phyloP scores from a whole-genome alignment of 2,113 vertebrate genomes.

The Turnix velox region DNA sequence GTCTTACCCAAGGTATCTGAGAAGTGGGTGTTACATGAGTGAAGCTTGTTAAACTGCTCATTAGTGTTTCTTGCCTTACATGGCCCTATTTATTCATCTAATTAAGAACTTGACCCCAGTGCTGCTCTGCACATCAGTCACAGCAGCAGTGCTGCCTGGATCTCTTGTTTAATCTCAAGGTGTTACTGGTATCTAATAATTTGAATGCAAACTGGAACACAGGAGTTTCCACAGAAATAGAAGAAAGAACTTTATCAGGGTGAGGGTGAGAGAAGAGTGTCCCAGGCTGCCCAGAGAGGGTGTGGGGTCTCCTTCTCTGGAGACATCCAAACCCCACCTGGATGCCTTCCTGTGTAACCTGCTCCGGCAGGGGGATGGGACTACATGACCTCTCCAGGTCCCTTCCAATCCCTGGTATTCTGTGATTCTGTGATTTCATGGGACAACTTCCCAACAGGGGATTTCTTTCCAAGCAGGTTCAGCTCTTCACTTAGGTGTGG shows the following conservation, averaged over 20 bases:
- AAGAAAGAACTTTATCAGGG: too few relatives aligned
- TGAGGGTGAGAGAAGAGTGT: too few relatives aligned
- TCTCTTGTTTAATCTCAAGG: neutral
- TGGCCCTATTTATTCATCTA: neutral
- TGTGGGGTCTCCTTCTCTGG: too few relatives aligned
- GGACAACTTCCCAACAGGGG: rapidly evolving
- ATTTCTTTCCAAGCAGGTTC: neutral
- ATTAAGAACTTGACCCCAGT: neutral
- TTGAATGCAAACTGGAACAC: too few relatives aligned
- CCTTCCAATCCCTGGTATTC: too few relatives aligned
- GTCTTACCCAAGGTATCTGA: neutral
- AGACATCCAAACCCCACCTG: too few relatives aligned
- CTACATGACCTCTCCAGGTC: too few relatives aligned
- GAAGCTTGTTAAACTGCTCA: neutral
- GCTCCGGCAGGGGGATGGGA: too few relatives aligned
- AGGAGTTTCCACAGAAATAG: too few relatives aligned
- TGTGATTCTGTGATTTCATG: too few relatives aligned
- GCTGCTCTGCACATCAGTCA: neutral
- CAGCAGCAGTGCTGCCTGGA: neutral
- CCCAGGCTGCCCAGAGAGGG: too few relatives aligned
- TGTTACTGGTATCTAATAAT: neutral
- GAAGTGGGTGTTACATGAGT: neutral
- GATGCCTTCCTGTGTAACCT: too few relatives aligned
- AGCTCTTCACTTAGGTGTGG: neutral
- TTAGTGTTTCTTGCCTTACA: neutral